Conservation (phyloP, 2,888 invertebrate genomes). For the Invenusta paracnida region DNA sequence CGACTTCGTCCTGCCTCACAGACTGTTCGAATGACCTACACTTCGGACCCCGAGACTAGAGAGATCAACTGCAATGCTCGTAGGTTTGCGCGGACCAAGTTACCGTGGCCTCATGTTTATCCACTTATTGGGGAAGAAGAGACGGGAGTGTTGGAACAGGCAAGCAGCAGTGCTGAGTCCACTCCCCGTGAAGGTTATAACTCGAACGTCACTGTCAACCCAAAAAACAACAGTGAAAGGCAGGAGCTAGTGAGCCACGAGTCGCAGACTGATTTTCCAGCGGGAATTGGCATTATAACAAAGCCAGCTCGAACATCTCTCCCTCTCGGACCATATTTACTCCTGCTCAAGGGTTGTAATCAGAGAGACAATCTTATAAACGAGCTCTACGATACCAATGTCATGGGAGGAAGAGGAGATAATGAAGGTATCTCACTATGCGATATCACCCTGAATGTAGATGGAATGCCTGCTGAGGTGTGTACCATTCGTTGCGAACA, state of each 20-base stretch:
- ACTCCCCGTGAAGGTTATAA: constrained; percentile 12
- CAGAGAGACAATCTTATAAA: constrained; percentile 23
- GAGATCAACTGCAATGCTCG: constrained; percentile 21
- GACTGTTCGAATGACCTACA: background rate
- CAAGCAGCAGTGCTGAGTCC: background rate
- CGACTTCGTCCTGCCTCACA: background rate
- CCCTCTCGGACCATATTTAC: constrained; percentile 32
- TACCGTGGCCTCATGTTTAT: background rate
- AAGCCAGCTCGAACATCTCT: background rate
- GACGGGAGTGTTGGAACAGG: background rate
- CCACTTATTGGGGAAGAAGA: no score
- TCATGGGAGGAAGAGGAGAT: background rate
- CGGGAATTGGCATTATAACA: background rate
- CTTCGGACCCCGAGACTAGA: background rate
- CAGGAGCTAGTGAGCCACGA: background rate
- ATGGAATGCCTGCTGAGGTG: background rate
- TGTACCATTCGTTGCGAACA: background rate
- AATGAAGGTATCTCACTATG: background rate
- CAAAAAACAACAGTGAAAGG: no score
- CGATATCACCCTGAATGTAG: background rate
- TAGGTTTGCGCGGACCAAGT: background rate
- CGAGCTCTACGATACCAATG: constrained; percentile 31
- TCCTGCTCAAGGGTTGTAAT: background rate
- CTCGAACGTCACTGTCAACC: no score
- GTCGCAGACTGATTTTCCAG: background rate